Evolutionary conservation across 2,797 vertebrate species (phyloP).

Genomic region (Lates japonicus): DNA sequence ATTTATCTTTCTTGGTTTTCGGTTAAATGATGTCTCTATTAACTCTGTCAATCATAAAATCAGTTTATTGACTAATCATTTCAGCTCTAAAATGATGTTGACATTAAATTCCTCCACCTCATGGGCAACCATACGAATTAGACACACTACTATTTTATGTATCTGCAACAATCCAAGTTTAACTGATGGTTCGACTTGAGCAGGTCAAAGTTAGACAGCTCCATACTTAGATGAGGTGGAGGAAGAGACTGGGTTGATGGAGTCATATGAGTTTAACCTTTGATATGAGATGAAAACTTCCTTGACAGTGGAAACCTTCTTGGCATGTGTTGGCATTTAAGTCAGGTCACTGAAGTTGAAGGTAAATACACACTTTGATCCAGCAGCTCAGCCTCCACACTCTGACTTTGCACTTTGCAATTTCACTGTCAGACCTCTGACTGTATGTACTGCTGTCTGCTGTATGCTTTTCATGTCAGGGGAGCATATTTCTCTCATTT

Average conservation of each 20-base stretch:
- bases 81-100: too few species aligned
- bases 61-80: too few species aligned
- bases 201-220: neutral
- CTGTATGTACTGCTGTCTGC: conserved; percentile 30
- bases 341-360: conserved; percentile 59
- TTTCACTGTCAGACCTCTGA: conserved; percentile 59
- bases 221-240: neutral
- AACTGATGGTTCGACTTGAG: neutral
- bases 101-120: too few species aligned
- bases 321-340: conserved; percentile 43
- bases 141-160: neutral
- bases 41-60: too few species aligned
- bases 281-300: conserved; percentile 63
- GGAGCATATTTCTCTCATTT: conserved; percentile 46
- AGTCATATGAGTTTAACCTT: conserved; percentile 57
- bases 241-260: conserved; percentile 3
- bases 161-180: neutral
- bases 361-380: conserved; percentile 78
- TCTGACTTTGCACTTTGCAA: conserved; percentile 63
- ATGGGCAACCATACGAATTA: neutral
- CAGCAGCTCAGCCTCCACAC: conserved; percentile 53
- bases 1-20: neutral
- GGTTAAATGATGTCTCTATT: neutral
- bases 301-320: conserved; percentile 39
- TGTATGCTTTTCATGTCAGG: conserved; percentile 51